These are phyloP conservation scores for Hyalella azteca DNA, from an alignment of 2,888 invertebrate genomes.

Conservation along the genomic window DNA sequence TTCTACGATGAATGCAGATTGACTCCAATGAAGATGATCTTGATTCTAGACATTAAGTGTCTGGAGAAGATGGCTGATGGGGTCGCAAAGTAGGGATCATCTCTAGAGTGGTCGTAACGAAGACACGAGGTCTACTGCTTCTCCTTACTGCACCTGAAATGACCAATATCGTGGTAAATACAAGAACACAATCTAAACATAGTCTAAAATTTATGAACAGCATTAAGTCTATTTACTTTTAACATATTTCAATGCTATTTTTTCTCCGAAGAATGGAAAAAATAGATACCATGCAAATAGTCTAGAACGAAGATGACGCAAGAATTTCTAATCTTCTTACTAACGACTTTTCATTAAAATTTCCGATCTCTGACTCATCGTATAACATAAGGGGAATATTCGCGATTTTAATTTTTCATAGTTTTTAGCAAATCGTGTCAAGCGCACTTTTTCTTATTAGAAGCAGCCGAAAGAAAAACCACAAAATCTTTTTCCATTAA, in stretches of 20 bases:
- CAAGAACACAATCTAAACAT: too few species aligned
- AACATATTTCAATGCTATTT: too few species aligned
- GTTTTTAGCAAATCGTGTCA: too few species aligned
- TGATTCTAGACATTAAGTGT: background rate
- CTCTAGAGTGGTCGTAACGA: background rate
- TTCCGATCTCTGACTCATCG: background rate
- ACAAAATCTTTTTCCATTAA: too few species aligned
- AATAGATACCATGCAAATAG: conserved; percentile 4
- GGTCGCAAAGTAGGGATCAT: background rate
- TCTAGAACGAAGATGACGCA: background rate
- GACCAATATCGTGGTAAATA: background rate
- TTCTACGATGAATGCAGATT: background rate
- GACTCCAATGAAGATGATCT: background rate
- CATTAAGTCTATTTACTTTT: too few species aligned
- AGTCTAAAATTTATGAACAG: too few species aligned
- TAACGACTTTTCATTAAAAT: too few species aligned
- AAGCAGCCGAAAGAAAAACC: too few species aligned
- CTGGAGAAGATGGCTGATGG: background rate
- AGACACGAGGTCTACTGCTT: background rate
- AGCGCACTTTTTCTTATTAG: too few species aligned
- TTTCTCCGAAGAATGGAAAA: background rate
- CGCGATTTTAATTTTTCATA: background rate
- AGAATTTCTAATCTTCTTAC: too few species aligned
- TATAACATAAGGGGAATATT: background rate
- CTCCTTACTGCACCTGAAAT: conserved; percentile 3